These are phyloP conservation scores for Pelochelys cantorii DNA, from an alignment of 2,797 vertebrate species.

Conservation along the genomic window DNA sequence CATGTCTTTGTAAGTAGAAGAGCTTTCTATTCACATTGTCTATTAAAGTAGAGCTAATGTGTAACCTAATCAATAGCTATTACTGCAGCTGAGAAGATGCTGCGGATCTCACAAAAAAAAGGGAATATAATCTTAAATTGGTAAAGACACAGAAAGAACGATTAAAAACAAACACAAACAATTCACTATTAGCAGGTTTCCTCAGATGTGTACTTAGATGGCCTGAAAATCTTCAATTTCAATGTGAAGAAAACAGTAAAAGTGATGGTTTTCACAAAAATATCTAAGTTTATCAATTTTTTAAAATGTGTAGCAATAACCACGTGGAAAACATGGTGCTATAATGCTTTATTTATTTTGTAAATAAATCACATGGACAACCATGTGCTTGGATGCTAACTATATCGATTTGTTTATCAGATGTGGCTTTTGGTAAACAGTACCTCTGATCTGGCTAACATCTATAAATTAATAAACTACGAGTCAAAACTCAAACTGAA, in stretches of 20 bases:
- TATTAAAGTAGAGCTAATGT: neutral
- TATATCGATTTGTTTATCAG: rapidly evolving
- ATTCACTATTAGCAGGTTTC: neutral
- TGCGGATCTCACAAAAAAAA: neutral
- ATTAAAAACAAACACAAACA: neutral
- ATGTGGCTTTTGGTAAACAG: neutral
- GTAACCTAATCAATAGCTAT: neutral
- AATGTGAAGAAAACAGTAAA: neutral
- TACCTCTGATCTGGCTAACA: neutral
- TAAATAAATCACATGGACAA: neutral
- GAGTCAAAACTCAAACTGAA: neutral
- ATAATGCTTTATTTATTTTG: neutral
- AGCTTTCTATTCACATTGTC: neutral
- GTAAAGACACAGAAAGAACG: neutral
- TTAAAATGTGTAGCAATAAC: neutral
- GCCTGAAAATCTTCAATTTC: neutral
- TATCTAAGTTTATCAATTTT: neutral
- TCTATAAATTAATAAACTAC: neutral
- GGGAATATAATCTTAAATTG: neutral
- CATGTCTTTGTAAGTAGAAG: neutral
- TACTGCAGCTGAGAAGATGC: neutral
- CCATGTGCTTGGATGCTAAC: neutral
- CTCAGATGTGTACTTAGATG: neutral
- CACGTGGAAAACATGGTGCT: neutral
- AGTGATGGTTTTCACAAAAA: conserved; percentile 1